Base-by-base conservation (phyloP, 2,113 vertebrate genomes). In the Neodon shergylaensis region DNA sequence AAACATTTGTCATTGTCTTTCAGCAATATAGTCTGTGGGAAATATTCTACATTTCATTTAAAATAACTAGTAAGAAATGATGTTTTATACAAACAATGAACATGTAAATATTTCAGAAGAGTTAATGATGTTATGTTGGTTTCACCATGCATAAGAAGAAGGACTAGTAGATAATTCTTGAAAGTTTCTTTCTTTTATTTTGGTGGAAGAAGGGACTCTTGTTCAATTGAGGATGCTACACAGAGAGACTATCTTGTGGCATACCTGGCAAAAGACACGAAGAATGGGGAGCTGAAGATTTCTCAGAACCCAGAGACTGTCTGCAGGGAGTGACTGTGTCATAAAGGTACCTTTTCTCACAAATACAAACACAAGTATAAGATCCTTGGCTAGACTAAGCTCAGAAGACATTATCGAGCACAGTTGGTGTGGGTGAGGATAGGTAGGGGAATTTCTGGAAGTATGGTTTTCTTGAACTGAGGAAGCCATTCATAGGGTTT, bases 131-230 rank as follows among this genome's bases (percentile, higher is more conserved):
- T 21, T 86, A 8, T 73, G 49, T 91, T 76, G 31, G 17, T 33
- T 68, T 72, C 7, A 85, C 1, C 7, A 7, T 44, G 8, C 73
- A 17, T 54, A 65, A 5, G 33, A 24, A 36, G 2, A 52, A 82
- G 26, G 9, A 7, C 3, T 44, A 33, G 39, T 5, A 63, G 14
- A 0, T 19, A 9, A n/a, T 28, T 5, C 3, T 66, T 76, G 0
- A 42, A 22, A 33, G 19, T 52, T 42, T 28, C 0, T 8, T 92
- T 26, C 19, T 17, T 17, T 36, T 72, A 83, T 39, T 79, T 74
- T 52, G 17, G 17, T 7, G 58, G 33, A 74, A 44, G 13, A 68
- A 17, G 24, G 31, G 3, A 11, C 58, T 76, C 33, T 87, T 28
- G 26, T 7, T 68, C n/a, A 70, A 4, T 11, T 82, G 19, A 2